Evolutionary conservation across 2,797 vertebrate species (phyloP), one percentile per base, ranked within the genome.

Genomic region (Heteromormyrus szaboi): DNA sequence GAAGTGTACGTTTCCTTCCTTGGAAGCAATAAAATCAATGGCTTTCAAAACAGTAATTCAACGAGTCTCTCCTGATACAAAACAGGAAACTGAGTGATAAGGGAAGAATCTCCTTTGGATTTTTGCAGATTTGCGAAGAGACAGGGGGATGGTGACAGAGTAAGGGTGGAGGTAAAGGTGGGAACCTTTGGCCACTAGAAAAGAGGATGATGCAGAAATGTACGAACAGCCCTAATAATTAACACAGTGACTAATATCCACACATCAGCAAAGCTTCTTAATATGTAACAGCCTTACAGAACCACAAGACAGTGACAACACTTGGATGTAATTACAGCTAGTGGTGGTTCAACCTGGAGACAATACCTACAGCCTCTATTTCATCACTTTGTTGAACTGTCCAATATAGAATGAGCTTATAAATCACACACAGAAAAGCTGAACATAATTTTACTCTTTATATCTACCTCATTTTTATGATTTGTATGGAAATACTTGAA

Each of bases 191-290:
- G 79, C 76, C 94, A 91, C 8, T 85, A 46, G 72, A 83, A 88
- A 65, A 91, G 41, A 9, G 33, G 91, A 93, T 91, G 89, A 93
- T 90, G 92, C 91, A 95, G 94, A 92, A 92, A 46, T 90, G 93
- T 91, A 93, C 92, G 92, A 93, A 93, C 92, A 88, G 90, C 86
- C 92, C 90, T 92, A 96, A 95, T 95, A 91, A 96, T 96, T 96
- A 95, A 96, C 94, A 88, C 76, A 89, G 51, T 65, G 11, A 12
- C 81, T 37, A 86, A 72, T 22, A 89, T 33, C 83, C 9, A n/a
- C n/a, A 59, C 51, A 62, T 85, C 81, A 88, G 81, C 87, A 88
- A 88, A 88, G 33, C n/a, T 85, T 56, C 85, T 33, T 86, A 56
- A 56, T 53, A 25, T 50, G 41, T 79, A 79, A 79, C 83, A 50